Evolutionary conservation across 2,888 invertebrate genomes (phyloP), one percentile per base, ranked within the genome.

Genomic region (Mesoligia furuncula): DNA sequence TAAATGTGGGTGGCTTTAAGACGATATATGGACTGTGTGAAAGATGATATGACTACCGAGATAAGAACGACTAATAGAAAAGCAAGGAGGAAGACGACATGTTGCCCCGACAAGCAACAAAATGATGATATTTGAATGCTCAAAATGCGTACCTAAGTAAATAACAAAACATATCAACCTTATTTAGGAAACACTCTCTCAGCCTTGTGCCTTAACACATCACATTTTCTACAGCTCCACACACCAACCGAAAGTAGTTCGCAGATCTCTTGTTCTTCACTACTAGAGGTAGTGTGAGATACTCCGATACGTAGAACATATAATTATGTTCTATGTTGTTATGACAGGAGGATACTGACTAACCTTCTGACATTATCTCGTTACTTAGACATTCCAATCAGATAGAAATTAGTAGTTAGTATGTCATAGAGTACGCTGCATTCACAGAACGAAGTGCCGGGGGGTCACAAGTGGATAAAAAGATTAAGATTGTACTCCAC

Each of bases 381-480:
- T 67, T 59, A 51, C 61, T 67, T 31, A 64, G 24, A 72, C 64
- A 78, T 83, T 83, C 72, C 83, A 68, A 83, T 78, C 73, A 65
- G 59, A 81, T 65, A 78, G 31, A 73, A 68, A 83, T 65, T 69
- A 77, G 61, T 73, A 42, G 39, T 61, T 59, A 69, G 62, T 77
- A 81, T 77, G 65, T 68, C 69, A 66, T 69, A 66, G 39, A 64
- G 62, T 70, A 78, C 59, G 61, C 61, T 39, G 62, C 59, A 72
- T 77, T 85, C 80, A 85, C 65, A 71, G 73, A 73, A 85, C 69
- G 69, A 75, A 85, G 79, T 85, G 85, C 84, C 83, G 75, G 85
- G 84, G 82, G 85, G 84, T 85, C 84, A 84, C 65, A 39, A 75
- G 62, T 75, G 61, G 45, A 79, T 73, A 65, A 75, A 72, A 84